Base-by-base conservation (phyloP, 1,140 invertebrate species). In the Ostrea edulis region DNA sequence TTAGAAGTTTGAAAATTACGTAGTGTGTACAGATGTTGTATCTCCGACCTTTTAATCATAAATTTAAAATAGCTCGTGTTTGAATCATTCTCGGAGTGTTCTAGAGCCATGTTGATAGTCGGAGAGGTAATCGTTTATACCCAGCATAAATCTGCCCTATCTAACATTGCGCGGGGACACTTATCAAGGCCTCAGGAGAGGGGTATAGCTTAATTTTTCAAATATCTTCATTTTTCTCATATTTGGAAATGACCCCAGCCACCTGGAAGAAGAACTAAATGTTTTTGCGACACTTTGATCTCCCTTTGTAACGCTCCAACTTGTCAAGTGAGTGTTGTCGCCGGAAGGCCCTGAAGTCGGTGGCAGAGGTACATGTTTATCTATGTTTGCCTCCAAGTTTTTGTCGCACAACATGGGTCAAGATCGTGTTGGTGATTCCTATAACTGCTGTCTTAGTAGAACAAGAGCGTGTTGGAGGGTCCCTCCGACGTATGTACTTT, bases 211-310 rank as follows among this genome's bases (percentile, higher is more conserved):
- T 77, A 77, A 83, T 54, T 83, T 53, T 83, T 83, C 52, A 52
- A 83, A 83, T 83, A 83, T 83, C 82, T 83, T 83, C 82, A 83
- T 83, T 53, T 83, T 83, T 83, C 82, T 83, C 82, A 83, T 83
- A 83, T 83, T 83, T 83, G 44, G 17, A 52, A 17, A 17, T 83
- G 52, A 83, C 82, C 82, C 52, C 52, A 22, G 82, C 82, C 52
- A 83, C 82, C 82, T 83, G 44, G 44, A 83, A 83, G 20, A 22
- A 25, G 20, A 53, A 83, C 52, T 83, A 22, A 35, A 52, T 83
- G n/a, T 52, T 83, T 83, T 20, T 22, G 9, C 44, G n/a, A n/a
- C 20, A n/a, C 82, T 83, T 51, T n/a, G 82, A 83, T 83, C 82
- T 83, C 82, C 82, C 82, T 11, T 52, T 53, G 82, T 83, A 53